phyloP scores from a whole-genome alignment of 2,888 invertebrate species.

The Agrochola macilenta region DNA sequence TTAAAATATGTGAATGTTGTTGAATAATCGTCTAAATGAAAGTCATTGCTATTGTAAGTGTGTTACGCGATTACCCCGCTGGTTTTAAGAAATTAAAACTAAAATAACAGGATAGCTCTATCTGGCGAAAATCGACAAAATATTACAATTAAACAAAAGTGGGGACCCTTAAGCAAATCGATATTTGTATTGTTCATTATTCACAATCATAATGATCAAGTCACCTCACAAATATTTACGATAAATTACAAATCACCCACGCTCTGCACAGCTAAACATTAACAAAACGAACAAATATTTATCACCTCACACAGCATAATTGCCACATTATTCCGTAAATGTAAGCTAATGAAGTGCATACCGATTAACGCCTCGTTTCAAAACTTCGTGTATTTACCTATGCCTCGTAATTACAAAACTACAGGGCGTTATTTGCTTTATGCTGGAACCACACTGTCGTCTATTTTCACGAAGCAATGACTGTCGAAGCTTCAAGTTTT shows the following conservation, averaged over 20 bases:
- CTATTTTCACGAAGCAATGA: not conserved
- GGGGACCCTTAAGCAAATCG: not conserved
- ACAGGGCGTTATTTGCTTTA: constrained; percentile 3
- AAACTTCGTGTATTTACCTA: constrained; percentile 38
- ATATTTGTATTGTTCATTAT: constrained; percentile 9
- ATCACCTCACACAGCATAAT: constrained; percentile 37
- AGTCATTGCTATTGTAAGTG: not conserved
- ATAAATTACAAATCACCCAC: constrained; percentile 26
- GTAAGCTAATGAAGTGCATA: constrained; percentile 54
- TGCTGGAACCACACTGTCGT: not conserved
- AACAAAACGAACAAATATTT: constrained; percentile 38
- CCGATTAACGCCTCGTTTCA: constrained; percentile 47
- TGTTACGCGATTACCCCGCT: not conserved
- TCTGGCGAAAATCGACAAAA: not conserved
- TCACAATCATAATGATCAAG: not conserved
- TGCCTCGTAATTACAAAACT: constrained; percentile 37
- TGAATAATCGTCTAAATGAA: not conserved
- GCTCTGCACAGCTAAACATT: not conserved
- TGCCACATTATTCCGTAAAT: constrained; percentile 49
- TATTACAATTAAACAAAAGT: not conserved
- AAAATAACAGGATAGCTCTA: not conserved
- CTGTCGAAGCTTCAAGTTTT: not conserved
- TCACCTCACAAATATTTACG: constrained; percentile 33
- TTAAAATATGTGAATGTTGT: no score
- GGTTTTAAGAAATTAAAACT: not conserved